phyloP scores from a whole-genome alignment of 2,797 vertebrate genomes.

The Sciaenops ocellatus region DNA sequence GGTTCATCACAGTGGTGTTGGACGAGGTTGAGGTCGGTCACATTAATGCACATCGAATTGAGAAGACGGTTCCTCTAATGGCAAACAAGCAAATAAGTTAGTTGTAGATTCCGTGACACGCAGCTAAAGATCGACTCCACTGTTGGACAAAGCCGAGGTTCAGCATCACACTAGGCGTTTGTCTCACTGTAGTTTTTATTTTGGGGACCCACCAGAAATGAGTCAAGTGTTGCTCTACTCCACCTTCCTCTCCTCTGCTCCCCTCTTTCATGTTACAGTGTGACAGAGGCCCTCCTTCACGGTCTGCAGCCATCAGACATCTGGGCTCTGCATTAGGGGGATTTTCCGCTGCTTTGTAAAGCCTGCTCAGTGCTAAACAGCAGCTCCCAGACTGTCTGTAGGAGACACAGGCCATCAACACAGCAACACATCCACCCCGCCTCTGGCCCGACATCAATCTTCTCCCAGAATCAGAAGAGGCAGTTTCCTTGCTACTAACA shows the following conservation, averaged over 20 bases:
- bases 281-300: conserved; percentile 54
- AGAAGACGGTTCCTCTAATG: too few relatives aligned
- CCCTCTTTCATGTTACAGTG: conserved; percentile 23
- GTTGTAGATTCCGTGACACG: not conserved
- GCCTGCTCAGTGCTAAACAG: conserved; percentile 71
- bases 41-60: not conserved
- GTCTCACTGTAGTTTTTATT: not conserved
- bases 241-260: conserved; percentile 1
- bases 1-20: too few relatives aligned
- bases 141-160: not conserved
- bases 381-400: conserved; percentile 64
- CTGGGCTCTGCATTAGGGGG: conserved; percentile 75
- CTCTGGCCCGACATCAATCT: conserved; percentile 55
- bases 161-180: not conserved
- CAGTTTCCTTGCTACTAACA: conserved; percentile 27
- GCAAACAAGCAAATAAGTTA: not conserved
- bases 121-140: not conserved
- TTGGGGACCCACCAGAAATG: not conserved
- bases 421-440: conserved; percentile 52
- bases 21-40: not conserved
- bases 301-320: conserved; percentile 68
- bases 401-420: conserved; percentile 63
- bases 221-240: conserved; percentile 18
- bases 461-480: conserved; percentile 39
- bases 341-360: conserved; percentile 76